Evolutionary conservation across 2,888 invertebrate species (phyloP).

Genomic region (Coenonympha glycerion): DNA sequence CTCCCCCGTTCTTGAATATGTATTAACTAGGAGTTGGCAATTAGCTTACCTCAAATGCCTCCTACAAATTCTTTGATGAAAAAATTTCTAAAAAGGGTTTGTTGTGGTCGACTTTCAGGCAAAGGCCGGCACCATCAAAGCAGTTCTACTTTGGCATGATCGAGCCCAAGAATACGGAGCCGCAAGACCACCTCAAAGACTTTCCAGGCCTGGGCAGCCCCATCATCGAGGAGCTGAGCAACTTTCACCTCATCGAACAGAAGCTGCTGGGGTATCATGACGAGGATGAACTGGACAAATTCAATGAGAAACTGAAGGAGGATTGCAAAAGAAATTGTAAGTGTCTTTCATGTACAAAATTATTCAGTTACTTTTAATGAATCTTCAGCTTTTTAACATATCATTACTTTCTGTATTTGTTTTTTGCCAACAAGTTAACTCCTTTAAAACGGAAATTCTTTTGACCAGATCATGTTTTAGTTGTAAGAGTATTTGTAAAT

Average conservation of each 20-base stretch:
- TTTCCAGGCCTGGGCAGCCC: conserved; percentile 67
- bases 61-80: neutral
- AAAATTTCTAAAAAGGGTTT: too few species aligned
- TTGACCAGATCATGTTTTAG: too few species aligned
- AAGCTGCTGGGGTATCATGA: conserved; percentile 62
- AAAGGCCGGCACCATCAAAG: conserved; percentile 56
- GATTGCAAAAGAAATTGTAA: conserved; percentile 62
- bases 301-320: conserved; percentile 57
- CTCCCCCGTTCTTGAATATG: too few species aligned
- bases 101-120: conserved; percentile 36
- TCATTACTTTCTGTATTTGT: neutral
- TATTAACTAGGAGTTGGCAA: too few species aligned
- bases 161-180: conserved; percentile 58
- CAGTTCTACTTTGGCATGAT: conserved; percentile 89
- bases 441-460: too few species aligned
- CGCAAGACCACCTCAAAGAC: conserved; percentile 57
- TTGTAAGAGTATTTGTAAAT: too few species aligned
- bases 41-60: too few species aligned
- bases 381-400: too few species aligned
- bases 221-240: conserved; percentile 64
- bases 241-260: conserved; percentile 66
- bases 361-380: too few species aligned
- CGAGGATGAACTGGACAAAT: conserved; percentile 65
- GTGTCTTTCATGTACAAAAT: too few species aligned
- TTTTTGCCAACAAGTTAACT: too few species aligned